Percentiles rank a stretch among this genome's conserved stretches.
Evolutionary conservation across 2,888 invertebrate genomes (phyloP).

Genomic region (Drosophila maculinotata): DNA sequence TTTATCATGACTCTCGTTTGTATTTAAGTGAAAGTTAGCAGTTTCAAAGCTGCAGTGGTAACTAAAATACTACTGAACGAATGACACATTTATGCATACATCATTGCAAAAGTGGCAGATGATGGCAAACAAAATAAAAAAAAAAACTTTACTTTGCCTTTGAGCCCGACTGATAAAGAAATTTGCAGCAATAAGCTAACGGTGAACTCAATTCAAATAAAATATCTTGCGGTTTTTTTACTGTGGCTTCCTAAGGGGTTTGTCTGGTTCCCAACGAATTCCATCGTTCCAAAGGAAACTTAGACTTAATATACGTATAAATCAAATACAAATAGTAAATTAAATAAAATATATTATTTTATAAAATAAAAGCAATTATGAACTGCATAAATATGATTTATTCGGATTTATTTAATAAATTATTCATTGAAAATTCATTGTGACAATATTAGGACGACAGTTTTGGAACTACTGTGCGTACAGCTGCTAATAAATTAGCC

Average conservation of each 20-base stretch:
- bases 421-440: slow-evolving; percentile 1
- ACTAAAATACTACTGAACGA: slow-evolving; percentile 7
- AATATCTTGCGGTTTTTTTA: slow-evolving; percentile 40
- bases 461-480: slow-evolving; percentile 36
- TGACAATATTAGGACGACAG: not conserved
- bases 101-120: slow-evolving; percentile 22
- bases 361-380: no score
- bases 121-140: not conserved
- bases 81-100: slow-evolving; percentile 9
- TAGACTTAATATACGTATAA: not conserved
- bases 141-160: slow-evolving; percentile 1
- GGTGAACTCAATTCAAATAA: slow-evolving; percentile 43
- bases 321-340: no score
- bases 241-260: slow-evolving; percentile 33
- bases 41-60: slow-evolving; percentile 13
- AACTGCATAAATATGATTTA: not conserved
- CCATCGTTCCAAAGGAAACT: slow-evolving; percentile 14
- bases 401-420: not conserved
- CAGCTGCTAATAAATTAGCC: slow-evolving; percentile 31
- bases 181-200: slow-evolving; percentile 17
- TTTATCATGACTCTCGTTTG: slow-evolving; percentile 18
- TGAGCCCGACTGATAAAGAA: slow-evolving; percentile 1
- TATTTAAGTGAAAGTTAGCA: slow-evolving; percentile 47
- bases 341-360: no score
- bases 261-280: slow-evolving; percentile 1